These are phyloP conservation scores for Mola mola DNA, from an alignment of 2,113 vertebrate genomes.

Conservation along the genomic window DNA sequence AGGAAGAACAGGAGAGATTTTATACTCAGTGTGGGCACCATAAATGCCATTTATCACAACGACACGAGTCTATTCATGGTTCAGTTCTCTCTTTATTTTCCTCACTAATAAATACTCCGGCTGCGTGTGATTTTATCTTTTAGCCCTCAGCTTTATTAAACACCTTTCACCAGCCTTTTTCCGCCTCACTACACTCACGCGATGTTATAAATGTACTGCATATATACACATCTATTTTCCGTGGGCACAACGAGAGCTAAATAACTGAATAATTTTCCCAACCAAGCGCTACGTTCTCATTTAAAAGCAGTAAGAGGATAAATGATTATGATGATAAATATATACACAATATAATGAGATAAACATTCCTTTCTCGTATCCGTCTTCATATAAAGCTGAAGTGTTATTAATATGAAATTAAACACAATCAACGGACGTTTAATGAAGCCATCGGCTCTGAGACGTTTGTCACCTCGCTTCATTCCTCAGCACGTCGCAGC, in stretches of 20 bases:
- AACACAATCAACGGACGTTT: no score
- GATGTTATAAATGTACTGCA: background rate
- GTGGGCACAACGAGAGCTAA: conserved; percentile 3
- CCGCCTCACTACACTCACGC: background rate
- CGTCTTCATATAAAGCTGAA: background rate
- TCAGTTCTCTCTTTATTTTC: conserved; percentile 8
- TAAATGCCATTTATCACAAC: conserved; percentile 2
- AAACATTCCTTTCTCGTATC: conserved; percentile 5
- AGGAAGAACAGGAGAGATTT: background rate
- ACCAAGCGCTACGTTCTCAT: conserved; percentile 13
- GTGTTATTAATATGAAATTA: conserved; percentile 1
- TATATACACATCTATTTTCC: conserved; percentile 1
- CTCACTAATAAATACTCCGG: conserved; percentile 9
- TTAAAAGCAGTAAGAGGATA: conserved; percentile 14
- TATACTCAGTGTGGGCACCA: conserved; percentile 4
- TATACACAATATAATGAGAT: conserved; percentile 1
- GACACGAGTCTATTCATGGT: conserved; percentile 13
- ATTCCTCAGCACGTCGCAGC: background rate
- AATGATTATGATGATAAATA: conserved; percentile 18
- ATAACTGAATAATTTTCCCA: background rate
- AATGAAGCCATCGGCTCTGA: no score
- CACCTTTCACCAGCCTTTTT: conserved; percentile 13
- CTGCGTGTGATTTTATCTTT: background rate
- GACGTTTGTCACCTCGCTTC: conserved; percentile 4
- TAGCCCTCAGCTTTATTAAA: conserved; percentile 20